phyloP scores from a whole-genome alignment of 2,888 invertebrate species.

The Melipona bicolor region DNA sequence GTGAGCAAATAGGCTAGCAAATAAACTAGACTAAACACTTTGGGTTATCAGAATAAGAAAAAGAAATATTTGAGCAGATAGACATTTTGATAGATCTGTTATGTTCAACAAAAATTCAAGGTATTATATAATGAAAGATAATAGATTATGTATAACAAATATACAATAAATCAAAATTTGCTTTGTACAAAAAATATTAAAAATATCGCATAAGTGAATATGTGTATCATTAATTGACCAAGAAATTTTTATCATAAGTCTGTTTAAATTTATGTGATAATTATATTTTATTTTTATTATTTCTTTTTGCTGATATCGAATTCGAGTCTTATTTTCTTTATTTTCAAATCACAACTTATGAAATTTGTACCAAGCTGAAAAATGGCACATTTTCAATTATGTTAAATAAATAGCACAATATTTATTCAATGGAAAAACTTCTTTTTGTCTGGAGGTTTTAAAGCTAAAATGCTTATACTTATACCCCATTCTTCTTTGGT shows the following conservation, averaged over 20 bases:
- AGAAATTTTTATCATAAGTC: constrained; percentile 18
- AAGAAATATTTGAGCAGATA: constrained; percentile 9
- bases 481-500: constrained; percentile 51
- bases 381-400: constrained; percentile 57
- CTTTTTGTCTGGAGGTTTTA: constrained; percentile 48
- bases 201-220: constrained; percentile 48
- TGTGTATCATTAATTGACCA: constrained; percentile 52
- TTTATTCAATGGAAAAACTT: constrained; percentile 25
- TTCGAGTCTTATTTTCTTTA: constrained; percentile 42
- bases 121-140: constrained; percentile 8
- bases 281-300: constrained; percentile 44
- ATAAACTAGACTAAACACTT: constrained; percentile 14
- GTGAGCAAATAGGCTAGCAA: constrained; percentile 33
- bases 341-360: constrained; percentile 29
- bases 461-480: constrained; percentile 60
- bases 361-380: constrained; percentile 43
- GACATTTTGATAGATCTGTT: constrained; percentile 4
- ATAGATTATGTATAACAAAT: constrained; percentile 12
- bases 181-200: constrained; percentile 16
- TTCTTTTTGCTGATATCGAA: constrained; percentile 57
- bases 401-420: constrained; percentile 38
- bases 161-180: constrained; percentile 26
- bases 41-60: constrained; percentile 23
- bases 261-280: constrained; percentile 15
- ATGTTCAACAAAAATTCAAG: constrained; percentile 1